These are phyloP conservation scores for Bucco capensis DNA, from an alignment of 2,113 vertebrate genomes.

Conservation along the genomic window DNA sequence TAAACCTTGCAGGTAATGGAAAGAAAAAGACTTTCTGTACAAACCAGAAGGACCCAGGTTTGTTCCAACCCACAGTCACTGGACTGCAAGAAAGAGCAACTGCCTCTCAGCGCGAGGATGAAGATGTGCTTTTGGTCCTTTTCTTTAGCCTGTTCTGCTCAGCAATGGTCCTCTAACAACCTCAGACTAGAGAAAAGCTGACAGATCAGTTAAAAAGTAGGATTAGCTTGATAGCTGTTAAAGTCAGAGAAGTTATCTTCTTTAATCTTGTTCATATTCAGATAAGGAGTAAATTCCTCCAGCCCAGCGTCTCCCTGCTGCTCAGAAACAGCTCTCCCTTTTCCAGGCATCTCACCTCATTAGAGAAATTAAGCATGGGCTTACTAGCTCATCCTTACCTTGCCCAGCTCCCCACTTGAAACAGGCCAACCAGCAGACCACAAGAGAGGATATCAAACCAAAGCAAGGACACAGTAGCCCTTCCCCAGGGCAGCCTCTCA, in stretches of 20 bases:
- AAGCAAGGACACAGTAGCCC: neutral
- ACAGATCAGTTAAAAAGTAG: neutral
- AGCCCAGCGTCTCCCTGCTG: neutral
- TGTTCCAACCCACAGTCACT: neutral
- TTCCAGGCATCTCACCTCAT: neutral
- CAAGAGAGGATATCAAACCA: neutral
- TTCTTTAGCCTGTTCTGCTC: neutral
- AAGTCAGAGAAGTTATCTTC: neutral
- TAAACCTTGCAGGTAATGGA: neutral
- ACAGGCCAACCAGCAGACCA: neutral
- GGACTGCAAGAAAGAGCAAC: neutral
- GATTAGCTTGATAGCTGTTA: neutral
- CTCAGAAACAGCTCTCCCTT: neutral
- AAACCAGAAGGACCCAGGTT: neutral
- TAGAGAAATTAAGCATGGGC: neutral
- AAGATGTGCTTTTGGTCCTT: neutral
- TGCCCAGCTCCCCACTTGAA: neutral
- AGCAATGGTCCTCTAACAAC: neutral
- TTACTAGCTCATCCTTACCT: neutral
- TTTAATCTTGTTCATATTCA: neutral
- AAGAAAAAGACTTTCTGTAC: neutral
- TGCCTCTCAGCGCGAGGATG: neutral
- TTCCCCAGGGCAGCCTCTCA: neutral
- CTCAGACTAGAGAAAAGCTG: neutral
- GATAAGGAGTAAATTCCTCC: neutral